phyloP scores from a whole-genome alignment of 2,888 invertebrate species.

The Galerucella pusilla region DNA sequence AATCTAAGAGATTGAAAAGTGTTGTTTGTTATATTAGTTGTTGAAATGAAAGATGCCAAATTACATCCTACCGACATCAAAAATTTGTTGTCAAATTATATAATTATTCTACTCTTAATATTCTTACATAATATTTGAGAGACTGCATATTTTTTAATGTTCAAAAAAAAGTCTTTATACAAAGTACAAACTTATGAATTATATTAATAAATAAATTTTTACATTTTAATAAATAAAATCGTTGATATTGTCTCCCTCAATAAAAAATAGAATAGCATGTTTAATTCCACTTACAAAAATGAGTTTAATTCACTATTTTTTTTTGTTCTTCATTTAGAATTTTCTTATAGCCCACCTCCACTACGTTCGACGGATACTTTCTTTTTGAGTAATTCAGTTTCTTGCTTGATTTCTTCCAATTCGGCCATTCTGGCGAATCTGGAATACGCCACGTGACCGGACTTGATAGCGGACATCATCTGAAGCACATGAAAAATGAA shows the following conservation, averaged over 20 bases:
- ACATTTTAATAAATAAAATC: background rate
- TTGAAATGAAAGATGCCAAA: too few species aligned
- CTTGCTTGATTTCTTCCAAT: conserved; percentile 86
- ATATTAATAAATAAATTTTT: background rate
- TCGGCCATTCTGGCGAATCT: conserved; percentile 96
- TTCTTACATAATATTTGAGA: too few species aligned
- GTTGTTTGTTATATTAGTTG: too few species aligned
- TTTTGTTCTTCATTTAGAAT: background rate
- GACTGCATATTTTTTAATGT: background rate
- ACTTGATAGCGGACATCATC: conserved; percentile 99
- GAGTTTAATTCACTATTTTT: background rate
- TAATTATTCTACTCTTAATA: background rate
- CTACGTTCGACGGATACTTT: conserved; percentile 93
- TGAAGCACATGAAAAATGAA: conserved; percentile 61
- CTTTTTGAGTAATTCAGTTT: conserved; percentile 78
- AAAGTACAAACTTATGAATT: background rate
- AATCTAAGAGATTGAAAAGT: too few species aligned
- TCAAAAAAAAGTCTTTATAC: background rate
- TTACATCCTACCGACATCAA: too few species aligned
- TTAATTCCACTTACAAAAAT: background rate
- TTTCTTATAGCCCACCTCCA: conserved; percentile 89
- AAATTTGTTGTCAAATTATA: background rate
- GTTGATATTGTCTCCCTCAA: background rate
- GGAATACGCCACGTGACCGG: conserved; percentile 94
- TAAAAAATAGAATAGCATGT: background rate